These are phyloP conservation scores for Denticeps clupeoides DNA, from an alignment of 2,797 vertebrate species.

Conservation along the genomic window DNA sequence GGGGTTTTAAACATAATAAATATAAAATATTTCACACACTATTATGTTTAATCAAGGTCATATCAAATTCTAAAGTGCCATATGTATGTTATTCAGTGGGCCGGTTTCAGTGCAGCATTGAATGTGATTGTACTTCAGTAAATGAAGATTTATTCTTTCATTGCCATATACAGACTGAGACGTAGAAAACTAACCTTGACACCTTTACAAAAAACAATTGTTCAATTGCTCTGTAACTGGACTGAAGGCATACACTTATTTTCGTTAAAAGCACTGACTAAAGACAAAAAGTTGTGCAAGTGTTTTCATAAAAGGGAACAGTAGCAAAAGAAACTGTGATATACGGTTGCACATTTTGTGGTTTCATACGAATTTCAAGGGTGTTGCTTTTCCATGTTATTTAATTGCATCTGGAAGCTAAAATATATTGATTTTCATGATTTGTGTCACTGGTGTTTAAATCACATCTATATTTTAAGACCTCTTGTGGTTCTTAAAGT, in stretches of 20 bases:
- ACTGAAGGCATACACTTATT: no score
- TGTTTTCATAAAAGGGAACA: not conserved
- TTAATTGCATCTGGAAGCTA: no score
- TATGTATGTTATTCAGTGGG: slow-evolving; percentile 28
- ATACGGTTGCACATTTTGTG: not conserved
- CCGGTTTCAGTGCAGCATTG: slow-evolving; percentile 22
- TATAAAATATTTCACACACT: no score
- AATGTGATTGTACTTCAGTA: slow-evolving; percentile 11
- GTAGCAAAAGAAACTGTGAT: not conserved
- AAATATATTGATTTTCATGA: no score
- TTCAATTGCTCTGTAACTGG: no score
- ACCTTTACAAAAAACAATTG: no score
- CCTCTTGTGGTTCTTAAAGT: no score
- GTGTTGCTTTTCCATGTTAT: not conserved
- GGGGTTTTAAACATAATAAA: not conserved
- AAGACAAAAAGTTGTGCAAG: not conserved
- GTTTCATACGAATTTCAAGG: not conserved
- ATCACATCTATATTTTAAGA: no score
- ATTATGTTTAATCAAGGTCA: slow-evolving; percentile 20
- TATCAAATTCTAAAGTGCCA: slow-evolving; percentile 30
- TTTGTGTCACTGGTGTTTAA: no score
- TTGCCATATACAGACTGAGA: not conserved
- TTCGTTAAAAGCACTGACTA: no score
- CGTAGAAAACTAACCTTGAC: no score
- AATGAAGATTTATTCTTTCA: not conserved